Base-by-base conservation (phyloP, 1,140 invertebrate species). In the Achroia grisella region DNA sequence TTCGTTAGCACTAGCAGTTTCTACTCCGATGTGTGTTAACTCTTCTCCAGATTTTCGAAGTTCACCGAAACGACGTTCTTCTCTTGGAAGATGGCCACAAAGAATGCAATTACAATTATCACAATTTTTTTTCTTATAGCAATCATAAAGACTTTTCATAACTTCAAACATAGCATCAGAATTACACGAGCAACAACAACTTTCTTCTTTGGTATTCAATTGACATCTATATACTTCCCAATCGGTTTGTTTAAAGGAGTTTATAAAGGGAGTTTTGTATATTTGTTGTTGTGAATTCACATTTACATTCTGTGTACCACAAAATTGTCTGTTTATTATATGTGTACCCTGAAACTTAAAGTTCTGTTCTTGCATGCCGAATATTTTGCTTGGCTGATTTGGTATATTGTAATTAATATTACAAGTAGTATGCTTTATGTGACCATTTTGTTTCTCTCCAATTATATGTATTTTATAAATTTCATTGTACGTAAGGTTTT, bases 161-260 rank as follows among this genome's bases (percentile, higher is more conserved):
- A 78, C 74, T 60, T 78, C 70, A 44, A 73, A 78, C 64, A 78
- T 78, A 10, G 67, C 70, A 52, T 75, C 74, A 10, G 74, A 78
- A 48, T 75, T 73, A 50, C 74, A 78, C 10, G 62, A 62, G 48
- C 70, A 71, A 36, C 74, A 78, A 52, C 74, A 73, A 15, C 37
- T 64, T 42, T 73, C 65, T 53, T 75, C 52, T 40, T 59, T 30
- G 4, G 53, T 54, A 43, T 52, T 66, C 31, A 73, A 40, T 51
- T 78, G 71, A 33, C 71, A 75, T 13, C 74, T 51, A 40, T 75
- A 78, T 29, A 78, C 40, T 43, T 63, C 58, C 15, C 43, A 68
- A 36, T 12, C 33, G 8, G 27, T 44, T 35, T 45, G 2, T 3
- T 46, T 10, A 39, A 17, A 10, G 4, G 13, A 37, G 10, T 37